Evolutionary conservation across 53 echinoderm and acorn worm species (phyloP), one percentile per base, ranked within the genome.

Genomic region (Crossaster papposus): DNA sequence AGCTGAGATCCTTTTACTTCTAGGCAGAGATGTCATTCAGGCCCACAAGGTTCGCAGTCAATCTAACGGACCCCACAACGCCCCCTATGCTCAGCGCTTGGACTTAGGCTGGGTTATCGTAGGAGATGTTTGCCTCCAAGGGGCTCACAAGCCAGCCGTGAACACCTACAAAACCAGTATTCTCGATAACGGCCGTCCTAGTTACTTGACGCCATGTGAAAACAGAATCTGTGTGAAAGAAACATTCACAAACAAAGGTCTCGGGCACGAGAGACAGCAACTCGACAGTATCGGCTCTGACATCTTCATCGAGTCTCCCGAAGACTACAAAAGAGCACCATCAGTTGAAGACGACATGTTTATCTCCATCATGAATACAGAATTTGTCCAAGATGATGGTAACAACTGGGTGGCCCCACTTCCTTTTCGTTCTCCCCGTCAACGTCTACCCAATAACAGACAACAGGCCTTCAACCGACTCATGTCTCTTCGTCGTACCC

Each of bases 81-180:
- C 91, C 23, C 91, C 91, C 0, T 91, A 91, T 58, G 91, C 91
- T 29, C 91, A 83, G 30, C 77, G 55, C 30, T 91, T 51, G 85
- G 77, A 65, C 70, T n/a, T 91, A 79, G 91, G 91, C 1, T 90
- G 93, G 93, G 93, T 92, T 1, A 68, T 92, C 2, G 80, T 92
- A 0, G 85, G 85, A 17, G 93, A 90, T 78, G 81, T 86, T 29
- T 93, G 90, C 72, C 55, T 90, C 63, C 72, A 79, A 13, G 68
- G 77, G 20, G 36, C 80, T 11, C 83, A 89, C 78, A 83, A 84
- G 28, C 85, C 85, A 51, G 83, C 33, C 7, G 72, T 84, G 2
- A 85, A 92, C 36, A 55, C 83, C 36, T 85, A 31, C 74, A 83
- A 79, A 38, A 83, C 89, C 51, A 82, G 82, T n/a, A 77, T 89